Evolutionary conservation across 1,140 invertebrate genomes (phyloP).

Genomic region (Streblospio benedicti): DNA sequence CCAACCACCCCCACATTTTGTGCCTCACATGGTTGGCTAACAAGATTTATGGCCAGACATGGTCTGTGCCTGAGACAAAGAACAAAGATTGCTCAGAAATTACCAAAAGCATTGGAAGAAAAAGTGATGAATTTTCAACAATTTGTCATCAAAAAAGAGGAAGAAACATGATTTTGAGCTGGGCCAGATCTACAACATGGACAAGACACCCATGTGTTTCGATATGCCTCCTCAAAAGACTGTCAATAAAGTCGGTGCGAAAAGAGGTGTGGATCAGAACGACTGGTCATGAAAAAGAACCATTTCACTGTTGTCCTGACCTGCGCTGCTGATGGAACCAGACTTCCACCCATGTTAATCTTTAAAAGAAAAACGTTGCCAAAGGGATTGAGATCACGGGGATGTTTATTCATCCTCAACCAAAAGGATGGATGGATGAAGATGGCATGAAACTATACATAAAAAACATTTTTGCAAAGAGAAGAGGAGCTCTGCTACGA

Average conservation of each 20-base stretch:
- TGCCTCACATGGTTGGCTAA: conserved; percentile 19
- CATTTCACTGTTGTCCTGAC: conserved; percentile 18
- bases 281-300: conserved; percentile 17
- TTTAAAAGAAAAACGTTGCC: conserved; percentile 17
- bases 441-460: neutral
- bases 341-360: conserved; percentile 13
- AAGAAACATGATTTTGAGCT: conserved; percentile 10
- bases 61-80: conserved; percentile 13
- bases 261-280: conserved; percentile 20
- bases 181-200: conserved; percentile 24
- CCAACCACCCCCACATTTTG: conserved; percentile 10
- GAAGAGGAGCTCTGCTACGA: neutral
- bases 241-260: conserved; percentile 17
- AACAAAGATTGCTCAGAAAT: conserved; percentile 22
- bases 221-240: conserved; percentile 22
- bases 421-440: too few species aligned
- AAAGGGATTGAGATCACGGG: conserved; percentile 4
- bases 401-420: neutral
- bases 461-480: neutral
- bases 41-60: conserved; percentile 17
- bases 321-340: conserved; percentile 18
- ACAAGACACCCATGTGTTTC: conserved; percentile 22
- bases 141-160: conserved; percentile 15
- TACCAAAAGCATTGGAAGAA: conserved; percentile 13
- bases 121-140: conserved; percentile 17